Evolutionary conservation across 2,113 vertebrate species (phyloP).

Genomic region (Trochalopteron elliotii): DNA sequence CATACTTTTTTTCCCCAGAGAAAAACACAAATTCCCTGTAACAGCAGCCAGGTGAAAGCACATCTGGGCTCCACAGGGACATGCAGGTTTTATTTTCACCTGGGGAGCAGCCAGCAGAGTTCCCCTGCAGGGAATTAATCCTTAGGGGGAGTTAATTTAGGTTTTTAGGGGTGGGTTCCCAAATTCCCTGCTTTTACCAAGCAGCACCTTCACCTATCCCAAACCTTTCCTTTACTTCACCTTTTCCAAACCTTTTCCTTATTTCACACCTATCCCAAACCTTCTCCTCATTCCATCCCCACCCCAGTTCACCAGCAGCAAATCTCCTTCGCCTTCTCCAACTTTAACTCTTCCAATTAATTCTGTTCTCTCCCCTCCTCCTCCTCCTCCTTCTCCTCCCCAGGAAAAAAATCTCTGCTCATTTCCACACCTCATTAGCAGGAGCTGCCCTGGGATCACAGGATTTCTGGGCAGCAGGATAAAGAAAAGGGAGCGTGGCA

Average conservation of each 20-base stretch:
- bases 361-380: not conserved
- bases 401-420: not conserved
- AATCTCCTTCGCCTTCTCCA: not conserved
- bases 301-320: not conserved
- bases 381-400: not conserved
- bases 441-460: not conserved
- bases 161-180: not conserved
- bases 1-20: not conserved
- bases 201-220: not conserved
- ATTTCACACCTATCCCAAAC: not conserved
- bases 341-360: rapidly evolving
- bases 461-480: not conserved
- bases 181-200: not conserved
- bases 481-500: not conserved
- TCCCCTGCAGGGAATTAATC: not conserved
- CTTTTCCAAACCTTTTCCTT: not conserved
- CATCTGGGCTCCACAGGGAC: not conserved
- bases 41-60: not conserved
- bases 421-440: not conserved
- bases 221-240: not conserved
- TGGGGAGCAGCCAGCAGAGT: not conserved
- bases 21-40: not conserved
- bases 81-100: not conserved
- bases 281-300: not conserved
- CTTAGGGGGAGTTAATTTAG: not conserved